Conservation (phyloP, 2,888 invertebrate genomes). For the Mystacides longicornis region DNA sequence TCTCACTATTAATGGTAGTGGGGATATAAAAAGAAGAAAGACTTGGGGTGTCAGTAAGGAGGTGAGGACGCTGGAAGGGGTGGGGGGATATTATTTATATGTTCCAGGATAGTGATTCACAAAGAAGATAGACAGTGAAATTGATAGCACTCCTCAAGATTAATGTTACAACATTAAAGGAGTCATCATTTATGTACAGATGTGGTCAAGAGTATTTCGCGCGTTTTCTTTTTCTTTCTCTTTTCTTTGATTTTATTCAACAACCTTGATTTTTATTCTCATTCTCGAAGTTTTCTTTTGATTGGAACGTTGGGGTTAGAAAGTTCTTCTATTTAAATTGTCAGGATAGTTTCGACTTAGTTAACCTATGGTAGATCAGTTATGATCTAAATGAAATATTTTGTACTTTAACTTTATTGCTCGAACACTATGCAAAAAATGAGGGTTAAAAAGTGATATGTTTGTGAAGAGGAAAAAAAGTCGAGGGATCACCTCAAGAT, state of each 20-base stretch:
- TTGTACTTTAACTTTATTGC: too few species aligned
- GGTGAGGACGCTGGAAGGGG: background rate
- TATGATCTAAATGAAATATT: too few species aligned
- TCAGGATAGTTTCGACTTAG: too few species aligned
- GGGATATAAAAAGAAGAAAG: background rate
- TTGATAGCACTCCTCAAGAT: slow-evolving; percentile 13
- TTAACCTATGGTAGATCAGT: too few species aligned
- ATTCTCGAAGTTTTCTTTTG: too few species aligned
- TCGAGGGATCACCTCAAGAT: too few species aligned
- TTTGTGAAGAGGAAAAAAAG: too few species aligned
- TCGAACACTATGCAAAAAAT: too few species aligned
- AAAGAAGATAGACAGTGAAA: slow-evolving; percentile 15
- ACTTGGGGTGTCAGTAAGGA: background rate
- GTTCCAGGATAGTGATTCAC: slow-evolving; percentile 16
- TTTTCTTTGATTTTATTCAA: background rate
- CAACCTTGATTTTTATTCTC: background rate
- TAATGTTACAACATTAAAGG: slow-evolving; percentile 14
- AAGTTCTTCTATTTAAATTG: too few species aligned
- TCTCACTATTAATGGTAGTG: background rate
- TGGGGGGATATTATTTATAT: slow-evolving; percentile 11
- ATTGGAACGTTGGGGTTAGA: too few species aligned
- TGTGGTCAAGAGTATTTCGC: background rate
- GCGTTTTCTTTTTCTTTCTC: background rate
- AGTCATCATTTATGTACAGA: slow-evolving; percentile 6
- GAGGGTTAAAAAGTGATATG: too few species aligned